Conservation (phyloP, 1,140 invertebrate genomes). For the Anthonomus grandis region DNA sequence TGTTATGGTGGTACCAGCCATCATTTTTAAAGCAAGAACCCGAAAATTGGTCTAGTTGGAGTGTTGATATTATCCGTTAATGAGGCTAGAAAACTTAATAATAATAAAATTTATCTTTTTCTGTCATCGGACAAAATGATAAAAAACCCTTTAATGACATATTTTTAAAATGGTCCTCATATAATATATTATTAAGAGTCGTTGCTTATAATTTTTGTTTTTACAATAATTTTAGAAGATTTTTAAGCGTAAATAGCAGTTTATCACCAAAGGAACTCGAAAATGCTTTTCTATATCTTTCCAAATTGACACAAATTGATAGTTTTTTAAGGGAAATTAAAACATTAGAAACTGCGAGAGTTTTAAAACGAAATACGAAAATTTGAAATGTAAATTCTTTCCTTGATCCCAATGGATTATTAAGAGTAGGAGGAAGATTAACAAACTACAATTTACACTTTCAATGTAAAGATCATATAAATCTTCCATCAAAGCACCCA, state of each 20-base stretch:
- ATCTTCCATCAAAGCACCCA: too few species aligned
- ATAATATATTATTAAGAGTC: too few species aligned
- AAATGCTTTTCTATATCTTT: too few species aligned
- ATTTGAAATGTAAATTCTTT: conserved; percentile 1
- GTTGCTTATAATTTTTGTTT: too few species aligned
- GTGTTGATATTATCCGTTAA: background rate
- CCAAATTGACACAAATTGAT: too few species aligned
- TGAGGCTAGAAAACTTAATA: background rate
- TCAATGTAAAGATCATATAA: background rate
- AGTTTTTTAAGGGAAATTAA: background rate
- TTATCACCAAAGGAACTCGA: too few species aligned
- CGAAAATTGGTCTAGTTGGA: background rate
- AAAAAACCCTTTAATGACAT: too few species aligned
- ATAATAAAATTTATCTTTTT: background rate
- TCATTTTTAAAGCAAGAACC: background rate
- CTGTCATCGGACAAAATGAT: too few species aligned
- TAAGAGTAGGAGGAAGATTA: conserved; percentile 6
- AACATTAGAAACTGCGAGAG: background rate
- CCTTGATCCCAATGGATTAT: background rate
- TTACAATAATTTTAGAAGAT: too few species aligned
- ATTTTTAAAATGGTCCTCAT: too few species aligned
- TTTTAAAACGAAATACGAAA: background rate
- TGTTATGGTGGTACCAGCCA: conserved; percentile 47
- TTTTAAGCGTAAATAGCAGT: too few species aligned
- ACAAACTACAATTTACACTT: background rate